These are phyloP conservation scores for Aphelocoma californica DNA, from an alignment of 2,797 vertebrate genomes.

Conservation along the genomic window DNA sequence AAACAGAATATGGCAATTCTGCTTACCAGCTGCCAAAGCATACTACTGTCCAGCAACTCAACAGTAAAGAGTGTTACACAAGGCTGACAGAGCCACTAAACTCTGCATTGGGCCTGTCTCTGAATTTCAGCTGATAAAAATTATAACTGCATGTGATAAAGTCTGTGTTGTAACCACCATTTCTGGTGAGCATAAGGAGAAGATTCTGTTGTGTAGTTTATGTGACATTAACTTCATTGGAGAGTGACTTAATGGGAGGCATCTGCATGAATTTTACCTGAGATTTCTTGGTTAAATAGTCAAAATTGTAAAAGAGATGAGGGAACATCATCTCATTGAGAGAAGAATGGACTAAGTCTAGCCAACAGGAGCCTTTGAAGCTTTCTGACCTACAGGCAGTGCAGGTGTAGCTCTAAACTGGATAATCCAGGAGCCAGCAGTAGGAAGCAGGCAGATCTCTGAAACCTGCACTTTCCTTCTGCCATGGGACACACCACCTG, in stretches of 20 bases:
- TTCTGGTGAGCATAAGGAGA: not conserved
- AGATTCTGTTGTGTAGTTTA: not conserved
- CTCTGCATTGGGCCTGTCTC: not conserved
- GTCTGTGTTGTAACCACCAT: not conserved
- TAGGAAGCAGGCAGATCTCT: not conserved
- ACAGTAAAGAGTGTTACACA: not conserved
- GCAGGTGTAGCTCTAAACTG: not conserved
- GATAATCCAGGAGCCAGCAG: not conserved
- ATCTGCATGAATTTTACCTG: not conserved
- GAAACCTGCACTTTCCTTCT: not conserved
- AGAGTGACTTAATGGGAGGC: not conserved
- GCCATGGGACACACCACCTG: not conserved
- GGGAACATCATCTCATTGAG: not conserved
- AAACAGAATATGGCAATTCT: conserved; percentile 45
- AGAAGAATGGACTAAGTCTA: not conserved
- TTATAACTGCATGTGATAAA: not conserved
- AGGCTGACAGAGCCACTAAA: not conserved
- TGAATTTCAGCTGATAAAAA: not conserved
- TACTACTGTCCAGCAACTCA: not conserved
- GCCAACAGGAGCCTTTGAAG: not conserved
- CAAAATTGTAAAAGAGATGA: not conserved
- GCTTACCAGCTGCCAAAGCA: not conserved
- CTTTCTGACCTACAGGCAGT: not conserved
- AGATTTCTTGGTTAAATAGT: not conserved
- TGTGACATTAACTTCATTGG: not conserved